phyloP scores from a whole-genome alignment of 1,140 invertebrate genomes.

The Chionoecetes opilio region DNA sequence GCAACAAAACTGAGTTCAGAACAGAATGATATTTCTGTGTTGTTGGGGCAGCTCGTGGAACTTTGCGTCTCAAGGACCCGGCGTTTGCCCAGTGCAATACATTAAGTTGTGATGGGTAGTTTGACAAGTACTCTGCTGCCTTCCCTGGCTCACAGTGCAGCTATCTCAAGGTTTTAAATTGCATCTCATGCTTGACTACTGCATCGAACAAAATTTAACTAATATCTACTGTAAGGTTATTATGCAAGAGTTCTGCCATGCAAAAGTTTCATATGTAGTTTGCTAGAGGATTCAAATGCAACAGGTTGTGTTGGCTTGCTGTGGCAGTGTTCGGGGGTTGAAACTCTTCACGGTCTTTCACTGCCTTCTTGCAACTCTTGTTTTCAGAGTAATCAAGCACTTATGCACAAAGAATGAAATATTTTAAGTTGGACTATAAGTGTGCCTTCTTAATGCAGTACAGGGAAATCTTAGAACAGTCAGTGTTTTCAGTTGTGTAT shows the following conservation, averaged over 20 bases:
- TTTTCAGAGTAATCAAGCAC: slow-evolving; percentile 47
- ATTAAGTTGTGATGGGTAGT: slow-evolving; percentile 57
- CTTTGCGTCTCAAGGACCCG: neutral
- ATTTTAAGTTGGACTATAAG: slow-evolving; percentile 11
- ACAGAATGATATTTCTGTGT: neutral
- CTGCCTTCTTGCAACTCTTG: slow-evolving; percentile 55
- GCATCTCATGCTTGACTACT: slow-evolving; percentile 16
- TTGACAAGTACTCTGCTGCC: slow-evolving; percentile 41
- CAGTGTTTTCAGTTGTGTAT: neutral
- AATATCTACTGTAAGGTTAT: neutral
- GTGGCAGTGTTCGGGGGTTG: slow-evolving; percentile 1
- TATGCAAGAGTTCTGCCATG: slow-evolving; percentile 28
- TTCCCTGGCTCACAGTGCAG: slow-evolving; percentile 37
- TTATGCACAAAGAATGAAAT: slow-evolving; percentile 63
- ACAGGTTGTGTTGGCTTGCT: slow-evolving; percentile 43
- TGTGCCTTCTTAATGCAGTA: slow-evolving; percentile 42
- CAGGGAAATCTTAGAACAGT: slow-evolving; percentile 25
- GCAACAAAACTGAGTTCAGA: neutral
- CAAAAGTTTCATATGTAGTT: neutral
- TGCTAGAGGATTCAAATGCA: neutral
- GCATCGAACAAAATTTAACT: neutral
- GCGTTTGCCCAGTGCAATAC: slow-evolving; percentile 32
- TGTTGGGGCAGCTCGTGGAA: neutral
- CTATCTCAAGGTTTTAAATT: neutral
- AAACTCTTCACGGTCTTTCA: slow-evolving; percentile 30